Evolutionary conservation across 1,140 invertebrate species (phyloP).

Genomic region (Goniozus legneri): DNA sequence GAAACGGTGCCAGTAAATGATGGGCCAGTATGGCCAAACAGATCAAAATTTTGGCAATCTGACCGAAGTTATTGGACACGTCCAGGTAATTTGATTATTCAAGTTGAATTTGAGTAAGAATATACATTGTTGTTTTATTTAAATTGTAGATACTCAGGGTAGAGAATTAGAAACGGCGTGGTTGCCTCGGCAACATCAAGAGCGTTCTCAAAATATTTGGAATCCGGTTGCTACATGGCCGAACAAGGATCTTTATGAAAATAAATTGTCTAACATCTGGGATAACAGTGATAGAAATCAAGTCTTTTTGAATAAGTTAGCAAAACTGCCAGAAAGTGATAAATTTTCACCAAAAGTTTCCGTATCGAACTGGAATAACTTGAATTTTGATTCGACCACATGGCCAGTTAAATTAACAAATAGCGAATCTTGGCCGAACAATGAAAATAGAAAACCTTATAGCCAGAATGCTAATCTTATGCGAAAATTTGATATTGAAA

Average conservation of each 20-base stretch:
- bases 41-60: constrained; percentile 1
- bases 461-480: constrained; percentile 45
- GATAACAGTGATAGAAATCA: constrained; percentile 25
- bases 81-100: no score
- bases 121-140: no score
- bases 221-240: neutral
- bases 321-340: constrained; percentile 20
- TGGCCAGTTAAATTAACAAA: constrained; percentile 44
- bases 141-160: neutral
- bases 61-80: neutral
- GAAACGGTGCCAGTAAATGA: constrained; percentile 14
- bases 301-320: constrained; percentile 15
- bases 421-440: constrained; percentile 45
- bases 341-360: constrained; percentile 37
- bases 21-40: constrained; percentile 17
- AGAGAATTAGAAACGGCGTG: neutral
- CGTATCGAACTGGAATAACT: constrained; percentile 46
- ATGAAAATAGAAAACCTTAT: constrained; percentile 44
- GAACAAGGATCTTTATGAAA: neutral
- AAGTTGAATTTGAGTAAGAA: no score
- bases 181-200: neutral
- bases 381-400: constrained; percentile 44
- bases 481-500: constrained; percentile 35
- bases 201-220: neutral
- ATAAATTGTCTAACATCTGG: constrained; percentile 1